Evolutionary conservation across 1,140 invertebrate species (phyloP).

Genomic region (Apis florea): DNA sequence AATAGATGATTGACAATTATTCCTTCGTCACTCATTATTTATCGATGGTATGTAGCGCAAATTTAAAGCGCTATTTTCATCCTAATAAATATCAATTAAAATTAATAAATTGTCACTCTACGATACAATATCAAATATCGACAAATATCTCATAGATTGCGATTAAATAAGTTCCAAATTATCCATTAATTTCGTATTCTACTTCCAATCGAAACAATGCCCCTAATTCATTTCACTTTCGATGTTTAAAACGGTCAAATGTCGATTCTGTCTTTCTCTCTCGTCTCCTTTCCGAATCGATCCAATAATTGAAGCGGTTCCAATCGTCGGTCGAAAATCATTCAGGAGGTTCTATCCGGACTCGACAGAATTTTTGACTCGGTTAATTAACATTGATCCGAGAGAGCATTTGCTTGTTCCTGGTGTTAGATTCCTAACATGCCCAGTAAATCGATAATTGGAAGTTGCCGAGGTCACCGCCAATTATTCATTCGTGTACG

Average conservation of each 20-base stretch:
- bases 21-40: too few relatives aligned
- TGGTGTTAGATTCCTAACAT: slow-evolving; percentile 17
- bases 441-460: slow-evolving; percentile 22
- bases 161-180: not conserved
- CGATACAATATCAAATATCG: not conserved
- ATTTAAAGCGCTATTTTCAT: not conserved
- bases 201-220: too few relatives aligned
- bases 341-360: too few relatives aligned
- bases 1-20: too few relatives aligned
- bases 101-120: not conserved
- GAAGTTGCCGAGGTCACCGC: not conserved
- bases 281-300: not conserved
- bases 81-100: not conserved
- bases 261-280: not conserved
- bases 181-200: not conserved
- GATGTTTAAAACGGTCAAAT: too few relatives aligned
- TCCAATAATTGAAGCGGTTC: not conserved
- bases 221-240: not conserved
- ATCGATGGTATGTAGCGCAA: not conserved
- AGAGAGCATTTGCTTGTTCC: slow-evolving; percentile 46
- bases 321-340: not conserved
- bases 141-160: not conserved
- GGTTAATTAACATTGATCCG: slow-evolving; percentile 21
- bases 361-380: slow-evolving; percentile 27
- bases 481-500: slow-evolving; percentile 35